These are phyloP conservation scores for Acromyrmex charruanus DNA, from an alignment of 1,140 invertebrate species.

Conservation along the genomic window DNA sequence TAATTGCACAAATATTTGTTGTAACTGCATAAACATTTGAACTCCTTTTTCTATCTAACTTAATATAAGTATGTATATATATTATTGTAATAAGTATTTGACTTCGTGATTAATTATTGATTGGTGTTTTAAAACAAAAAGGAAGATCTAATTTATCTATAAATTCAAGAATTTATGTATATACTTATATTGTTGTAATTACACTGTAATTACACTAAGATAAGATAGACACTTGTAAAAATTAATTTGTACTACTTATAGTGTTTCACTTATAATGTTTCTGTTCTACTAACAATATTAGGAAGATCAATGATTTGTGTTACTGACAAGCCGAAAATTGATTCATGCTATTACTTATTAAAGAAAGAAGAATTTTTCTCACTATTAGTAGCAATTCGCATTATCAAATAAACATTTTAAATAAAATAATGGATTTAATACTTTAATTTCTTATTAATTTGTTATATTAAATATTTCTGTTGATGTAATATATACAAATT, in stretches of 20 bases:
- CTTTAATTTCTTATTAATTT: too few species aligned
- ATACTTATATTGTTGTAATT: background rate
- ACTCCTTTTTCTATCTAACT: too few species aligned
- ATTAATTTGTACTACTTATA: conserved; percentile 1
- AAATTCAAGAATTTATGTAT: background rate
- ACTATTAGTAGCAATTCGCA: too few species aligned
- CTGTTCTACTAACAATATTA: background rate
- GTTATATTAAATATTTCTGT: too few species aligned
- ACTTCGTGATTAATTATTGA: background rate
- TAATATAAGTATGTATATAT: too few species aligned
- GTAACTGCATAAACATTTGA: background rate
- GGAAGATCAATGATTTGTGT: background rate
- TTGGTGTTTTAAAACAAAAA: background rate
- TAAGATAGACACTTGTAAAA: background rate
- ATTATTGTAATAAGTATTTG: background rate
- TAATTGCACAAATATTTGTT: too few species aligned
- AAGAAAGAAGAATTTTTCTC: too few species aligned
- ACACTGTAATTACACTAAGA: background rate
- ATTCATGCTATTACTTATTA: background rate
- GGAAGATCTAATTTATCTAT: background rate
- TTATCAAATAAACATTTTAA: too few species aligned
- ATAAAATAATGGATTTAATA: too few species aligned
- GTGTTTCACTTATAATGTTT: background rate
- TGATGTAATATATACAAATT: too few species aligned
- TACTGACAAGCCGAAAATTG: background rate